phyloP scores from a whole-genome alignment of 2,888 invertebrate species.

The Prosopocoilus inquinatus region DNA sequence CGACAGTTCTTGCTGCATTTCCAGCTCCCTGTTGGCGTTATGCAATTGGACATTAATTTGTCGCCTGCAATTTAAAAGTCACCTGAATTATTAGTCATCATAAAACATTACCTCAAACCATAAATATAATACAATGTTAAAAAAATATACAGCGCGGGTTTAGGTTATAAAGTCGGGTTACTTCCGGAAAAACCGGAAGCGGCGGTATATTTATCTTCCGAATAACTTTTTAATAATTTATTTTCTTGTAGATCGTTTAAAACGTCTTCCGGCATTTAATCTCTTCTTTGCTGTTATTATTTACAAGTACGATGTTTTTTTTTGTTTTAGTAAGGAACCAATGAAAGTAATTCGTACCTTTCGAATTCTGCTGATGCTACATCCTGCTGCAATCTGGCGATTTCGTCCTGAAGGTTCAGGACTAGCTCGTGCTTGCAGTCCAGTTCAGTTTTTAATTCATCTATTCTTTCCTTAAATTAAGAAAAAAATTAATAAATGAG shows the following conservation, averaged over 20 bases:
- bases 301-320: neutral
- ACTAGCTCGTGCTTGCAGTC: constrained; percentile 2
- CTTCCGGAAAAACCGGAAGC: too few relatives aligned
- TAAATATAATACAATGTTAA: neutral
- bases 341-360: constrained; percentile 1
- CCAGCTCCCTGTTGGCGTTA: neutral
- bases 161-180: neutral
- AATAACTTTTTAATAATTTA: too few relatives aligned
- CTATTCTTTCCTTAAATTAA: constrained; percentile 5
- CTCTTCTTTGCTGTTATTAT: too few relatives aligned
- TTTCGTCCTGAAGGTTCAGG: constrained; percentile 1
- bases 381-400: neutral
- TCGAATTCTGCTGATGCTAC: constrained; percentile 4
- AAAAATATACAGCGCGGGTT: neutral
- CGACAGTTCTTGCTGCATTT: neutral
- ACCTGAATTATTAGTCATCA: too few relatives aligned
- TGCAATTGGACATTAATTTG: neutral
- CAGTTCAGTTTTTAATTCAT: constrained; percentile 1
- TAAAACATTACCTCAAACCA: too few relatives aligned
- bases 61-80: neutral
- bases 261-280: too few relatives aligned
- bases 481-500: too few relatives aligned
- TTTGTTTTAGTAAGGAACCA: neutral
- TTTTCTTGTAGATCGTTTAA: too few relatives aligned
- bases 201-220: too few relatives aligned